Base-by-base conservation (phyloP, 2,888 invertebrate genomes). In the Diarsia brunnea region DNA sequence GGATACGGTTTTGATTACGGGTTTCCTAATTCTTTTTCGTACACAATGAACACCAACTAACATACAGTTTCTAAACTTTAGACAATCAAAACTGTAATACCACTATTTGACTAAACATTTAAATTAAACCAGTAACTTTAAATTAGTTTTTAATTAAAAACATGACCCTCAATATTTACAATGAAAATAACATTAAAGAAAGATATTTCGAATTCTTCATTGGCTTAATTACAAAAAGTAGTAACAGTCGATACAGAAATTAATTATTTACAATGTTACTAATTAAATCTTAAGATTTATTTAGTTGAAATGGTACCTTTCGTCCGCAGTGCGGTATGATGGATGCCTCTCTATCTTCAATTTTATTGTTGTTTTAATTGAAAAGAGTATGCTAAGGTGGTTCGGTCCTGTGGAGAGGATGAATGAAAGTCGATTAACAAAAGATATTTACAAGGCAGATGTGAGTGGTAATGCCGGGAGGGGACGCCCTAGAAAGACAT, bases 241-340 rank as follows among this genome's bases (percentile, higher is more conserved):
- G 68, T 43, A 79, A 79, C 79, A 75, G 83, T 45, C 31, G 67
- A 61, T 66, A 53, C 70, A 61, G 55, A 79, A 82, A 73, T 73
- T 82, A 82, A 82, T 82, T 82, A 82, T 38, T 38, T 8, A 71
- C 38, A 47, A 73, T 75, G 47, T 63, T 65, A 75, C 21, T 78
- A 69, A 81, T 73, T 66, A 63, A 67, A 31, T 69, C 16, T 58
- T 8, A 27, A 58, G 27, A 38, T 53, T 66, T 69, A 43, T 71
- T 27, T 55, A 24, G 53, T 51, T 51, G 21, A 51, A 51, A 51
- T 38, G 38, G 38, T 38, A 1, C 38, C 8, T 38, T 38, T 38
- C 8, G 38, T 38, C 7, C 8, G 8, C 38, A 38, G 38, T 38
- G 38, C 38, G 8, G 38, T 38, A 8, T 38, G 38, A 8, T 38